Evolutionary conservation across 2,113 vertebrate species (phyloP), one percentile per base, ranked within the genome.

Genomic region (Menidia beryllina): DNA sequence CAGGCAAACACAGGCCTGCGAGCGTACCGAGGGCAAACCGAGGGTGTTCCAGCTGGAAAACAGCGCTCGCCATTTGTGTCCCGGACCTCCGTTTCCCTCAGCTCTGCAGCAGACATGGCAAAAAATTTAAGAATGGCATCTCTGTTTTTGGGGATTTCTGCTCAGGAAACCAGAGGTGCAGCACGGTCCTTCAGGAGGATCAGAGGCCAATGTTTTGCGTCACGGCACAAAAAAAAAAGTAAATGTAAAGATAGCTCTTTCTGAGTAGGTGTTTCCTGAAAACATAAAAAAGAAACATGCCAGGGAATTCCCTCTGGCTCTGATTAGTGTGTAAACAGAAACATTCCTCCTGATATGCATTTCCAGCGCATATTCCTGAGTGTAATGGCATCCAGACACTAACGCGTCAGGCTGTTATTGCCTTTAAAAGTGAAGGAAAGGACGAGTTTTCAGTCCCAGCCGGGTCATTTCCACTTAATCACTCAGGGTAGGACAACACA

Each of bases 281-380:
- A 52, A 36, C 50, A 26, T 38, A 34, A 51, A 20, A 58, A 47
- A 34, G 48, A 20, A 58, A 47, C 65, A 75, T 63, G 55, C 56
- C 53, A 84, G 77, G 88, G 87, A 86, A 87, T 88, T 88, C 85
- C 85, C 81, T 88, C 56, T 47, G 45, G 65, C 39, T 49, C 48
- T 41, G 39, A 85, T 59, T 36, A 30, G 30, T 30, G 39, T 58
- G 62, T 69, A 30, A 8, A 49, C 7, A 19, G 7, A 53, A 36
- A 45, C 7, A 19, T 23, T 25, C 24, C 51, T 21, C 36, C 17
- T 48, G 43, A 50, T 12, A 2, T 43, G 41, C 41, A 19, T 14
- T 15, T n/a, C 5, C 17, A n/a, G 41, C 19, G 25, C 51, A 30
- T n/a, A 41, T 34, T 52, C 34, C 6, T 30, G 48, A 26, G 25